These are phyloP conservation scores for Pluvianellus socialis DNA, from an alignment of 2,113 vertebrate species.

Conservation along the genomic window DNA sequence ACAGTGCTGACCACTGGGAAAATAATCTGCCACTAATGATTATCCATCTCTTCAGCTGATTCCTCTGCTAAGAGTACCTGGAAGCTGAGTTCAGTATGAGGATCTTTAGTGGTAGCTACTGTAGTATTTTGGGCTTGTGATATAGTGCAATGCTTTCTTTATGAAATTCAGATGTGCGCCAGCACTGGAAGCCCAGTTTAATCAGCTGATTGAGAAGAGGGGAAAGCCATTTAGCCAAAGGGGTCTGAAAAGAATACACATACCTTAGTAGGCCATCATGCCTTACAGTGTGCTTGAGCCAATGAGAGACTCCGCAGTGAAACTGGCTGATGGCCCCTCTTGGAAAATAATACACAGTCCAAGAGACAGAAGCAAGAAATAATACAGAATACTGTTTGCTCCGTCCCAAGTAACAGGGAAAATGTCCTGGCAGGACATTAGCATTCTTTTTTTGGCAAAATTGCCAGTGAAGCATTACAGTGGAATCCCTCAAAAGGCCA, in stretches of 20 bases:
- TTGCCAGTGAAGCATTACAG: neutral
- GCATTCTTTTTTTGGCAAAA: neutral
- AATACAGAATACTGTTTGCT: neutral
- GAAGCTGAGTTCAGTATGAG: neutral
- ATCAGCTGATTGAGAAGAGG: neutral
- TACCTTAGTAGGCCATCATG: neutral
- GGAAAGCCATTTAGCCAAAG: neutral
- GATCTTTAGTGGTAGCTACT: neutral
- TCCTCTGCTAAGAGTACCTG: neutral
- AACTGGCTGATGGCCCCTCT: neutral
- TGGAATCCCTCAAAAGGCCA: constrained; percentile 19
- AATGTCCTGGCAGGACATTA: neutral
- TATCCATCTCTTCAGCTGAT: neutral
- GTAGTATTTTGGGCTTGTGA: neutral
- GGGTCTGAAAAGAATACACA: neutral
- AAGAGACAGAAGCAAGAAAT: neutral
- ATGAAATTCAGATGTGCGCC: neutral
- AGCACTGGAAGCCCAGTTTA: neutral
- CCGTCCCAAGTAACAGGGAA: neutral
- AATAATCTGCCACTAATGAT: neutral
- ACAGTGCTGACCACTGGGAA: neutral
- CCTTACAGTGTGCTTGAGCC: neutral
- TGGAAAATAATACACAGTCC: neutral
- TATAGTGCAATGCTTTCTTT: neutral
- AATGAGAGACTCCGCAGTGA: neutral